Base-by-base conservation (phyloP, 1,140 invertebrate species). In the Drosophila setifemur region DNA sequence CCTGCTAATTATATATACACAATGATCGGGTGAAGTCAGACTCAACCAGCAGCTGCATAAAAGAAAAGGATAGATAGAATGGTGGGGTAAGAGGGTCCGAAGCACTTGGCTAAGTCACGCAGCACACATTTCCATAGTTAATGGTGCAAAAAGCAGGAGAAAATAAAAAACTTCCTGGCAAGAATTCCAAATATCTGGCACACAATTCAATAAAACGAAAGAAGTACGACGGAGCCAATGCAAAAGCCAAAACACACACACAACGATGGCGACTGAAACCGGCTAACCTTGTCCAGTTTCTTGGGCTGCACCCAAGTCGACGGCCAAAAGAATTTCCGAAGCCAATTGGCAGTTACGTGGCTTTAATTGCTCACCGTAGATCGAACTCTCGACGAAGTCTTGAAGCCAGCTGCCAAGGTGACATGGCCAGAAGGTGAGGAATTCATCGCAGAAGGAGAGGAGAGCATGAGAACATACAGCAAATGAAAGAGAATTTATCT, bases 141-240 rank as follows among this genome's bases (percentile, higher is more conserved):
- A 74, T 76, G 52, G 68, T 19, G 63, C 47, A 73, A 73, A 50
- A 37, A 44, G 26, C 44, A 53, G 19, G 28, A 43, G 26, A 23
- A 43, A 48, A 37, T 19, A 28, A n/a, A 23, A 66, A 60, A 60
- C 66, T 86, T 86, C 81, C 79, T 79, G 74, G 60, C 75, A 75
- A 72, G 79, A 74, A 85, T 86, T 72, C 72, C 52, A 86, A 86
- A 58, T 79, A 86, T 85, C 81, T 85, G 81, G 81, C 81, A 85
- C 81, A 85, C 71, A 75, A 68, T 67, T 78, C 79, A 85, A 78
- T 85, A 77, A 71, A 85, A 67, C 69, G 48, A 61, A 50, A 61
- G 68, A 57, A 45, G 42, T 19, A 33, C 21, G 28, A 33, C 14
- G n/a, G n/a, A 28, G n/a, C 7, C 19, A 48, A 43, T 35, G 50